These are phyloP conservation scores for Probaryconus sp. DNA, from an alignment of 1,140 invertebrate genomes.

Conservation along the genomic window DNA sequence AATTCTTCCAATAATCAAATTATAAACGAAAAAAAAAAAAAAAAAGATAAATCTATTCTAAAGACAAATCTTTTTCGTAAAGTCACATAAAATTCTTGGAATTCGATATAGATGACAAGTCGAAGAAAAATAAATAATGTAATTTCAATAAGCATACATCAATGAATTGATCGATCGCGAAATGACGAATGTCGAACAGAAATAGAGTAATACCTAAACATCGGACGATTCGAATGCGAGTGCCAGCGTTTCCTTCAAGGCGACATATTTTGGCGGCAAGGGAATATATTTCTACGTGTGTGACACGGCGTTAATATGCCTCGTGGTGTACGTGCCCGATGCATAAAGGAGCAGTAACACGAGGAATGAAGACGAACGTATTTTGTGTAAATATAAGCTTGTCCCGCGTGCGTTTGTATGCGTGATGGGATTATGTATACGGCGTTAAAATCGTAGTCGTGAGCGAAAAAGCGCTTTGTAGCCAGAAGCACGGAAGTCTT, in stretches of 20 bases:
- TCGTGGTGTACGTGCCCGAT: slow-evolving; percentile 40
- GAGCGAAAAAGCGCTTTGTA: slow-evolving; percentile 68
- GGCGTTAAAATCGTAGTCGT: slow-evolving; percentile 44
- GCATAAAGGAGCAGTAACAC: slow-evolving; percentile 42
- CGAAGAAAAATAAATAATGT: neutral
- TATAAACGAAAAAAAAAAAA: too few species aligned
- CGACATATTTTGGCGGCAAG: slow-evolving; percentile 49
- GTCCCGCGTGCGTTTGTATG: slow-evolving; percentile 17
- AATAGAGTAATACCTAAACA: slow-evolving; percentile 44
- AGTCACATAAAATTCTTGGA: too few species aligned
- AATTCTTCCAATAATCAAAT: too few species aligned
- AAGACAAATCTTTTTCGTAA: too few species aligned
- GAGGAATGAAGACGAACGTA: slow-evolving; percentile 49
- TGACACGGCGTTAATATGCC: slow-evolving; percentile 51
- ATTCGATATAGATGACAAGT: too few species aligned
- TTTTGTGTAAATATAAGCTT: slow-evolving; percentile 55
- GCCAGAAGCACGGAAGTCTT: slow-evolving; percentile 73
- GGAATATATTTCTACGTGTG: slow-evolving; percentile 25
- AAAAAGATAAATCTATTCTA: too few species aligned
- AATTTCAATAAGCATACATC: too few species aligned
- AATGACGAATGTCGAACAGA: neutral
- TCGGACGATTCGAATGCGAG: slow-evolving; percentile 49
- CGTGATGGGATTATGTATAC: slow-evolving; percentile 33
- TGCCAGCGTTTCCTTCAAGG: slow-evolving; percentile 13
- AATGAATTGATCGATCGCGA: too few species aligned